A percentile compares a stretch with the other conserved stretches of the same genome.
phyloP scores from a whole-genome alignment of 1,140 invertebrate species.

The Xylocopa sonorina region DNA sequence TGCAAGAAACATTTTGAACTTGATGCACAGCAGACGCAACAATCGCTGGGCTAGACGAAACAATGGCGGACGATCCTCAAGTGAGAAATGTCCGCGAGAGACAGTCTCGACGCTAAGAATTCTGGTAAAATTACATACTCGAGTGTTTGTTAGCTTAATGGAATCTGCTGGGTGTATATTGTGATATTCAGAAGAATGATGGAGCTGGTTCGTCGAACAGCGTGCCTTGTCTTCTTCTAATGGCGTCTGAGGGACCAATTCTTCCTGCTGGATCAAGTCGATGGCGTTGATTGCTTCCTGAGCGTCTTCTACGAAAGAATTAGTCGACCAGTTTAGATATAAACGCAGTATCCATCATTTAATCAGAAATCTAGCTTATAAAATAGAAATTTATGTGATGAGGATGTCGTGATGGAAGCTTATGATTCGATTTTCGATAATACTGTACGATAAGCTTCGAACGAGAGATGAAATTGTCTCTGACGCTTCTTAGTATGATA shows the following conservation, averaged over 20 bases:
- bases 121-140: slow-evolving; percentile 55
- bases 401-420: no score
- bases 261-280: slow-evolving; percentile 1
- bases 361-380: no score
- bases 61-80: slow-evolving; percentile 32
- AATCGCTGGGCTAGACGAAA: slow-evolving; percentile 52
- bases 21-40: slow-evolving; percentile 51
- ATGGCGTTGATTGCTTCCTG: slow-evolving; percentile 21
- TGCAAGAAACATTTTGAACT: slow-evolving; percentile 43
- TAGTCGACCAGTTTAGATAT: slow-evolving; percentile 40
- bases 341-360: no score
- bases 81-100: slow-evolving; percentile 55
- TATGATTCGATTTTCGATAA: no score
- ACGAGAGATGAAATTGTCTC: no score
- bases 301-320: slow-evolving; percentile 45
- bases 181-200: slow-evolving; percentile 58
- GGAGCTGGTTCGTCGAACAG: slow-evolving; percentile 38
- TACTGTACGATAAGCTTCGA: no score
- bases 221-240: no score
- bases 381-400: no score
- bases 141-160: slow-evolving; percentile 60
- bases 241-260: neutral
- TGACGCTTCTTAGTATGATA: no score
- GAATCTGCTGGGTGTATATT: slow-evolving; percentile 48
- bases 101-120: slow-evolving; percentile 32